Evolutionary conservation across 1,140 invertebrate genomes (phyloP), one percentile per base, ranked within the genome.

Genomic region (Pygmarrhopalites habei): DNA sequence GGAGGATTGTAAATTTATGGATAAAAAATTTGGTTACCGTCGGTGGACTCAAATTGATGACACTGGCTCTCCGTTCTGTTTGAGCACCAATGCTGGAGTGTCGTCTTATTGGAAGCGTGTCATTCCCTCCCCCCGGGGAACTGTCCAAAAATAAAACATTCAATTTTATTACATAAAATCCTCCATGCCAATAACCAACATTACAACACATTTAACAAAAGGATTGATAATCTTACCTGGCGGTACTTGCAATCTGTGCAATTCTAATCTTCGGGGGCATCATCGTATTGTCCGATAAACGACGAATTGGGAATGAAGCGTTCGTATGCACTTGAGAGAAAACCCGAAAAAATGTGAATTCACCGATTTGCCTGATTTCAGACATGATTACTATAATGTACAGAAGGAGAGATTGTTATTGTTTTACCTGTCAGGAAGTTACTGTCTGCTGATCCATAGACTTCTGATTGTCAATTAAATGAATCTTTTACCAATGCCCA

Each of bases 21-120:
- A 58, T 10, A 10, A 41, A n/a, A 7, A 43, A 43, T 41, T 10
- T 25, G 17, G 19, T 7, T 19, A 90, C 89, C 81, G 87, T 87
- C 65, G 89, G 88, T 62, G 89, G 89, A 60, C 89, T 91, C 43
- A 91, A 79, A 78, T 92, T 91, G 58, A 90, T 85, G 59, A 84
- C 87, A 1, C 88, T 91, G 64, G 86, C 86, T 46, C 88, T 85
- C 62, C 88, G 81, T 72, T 92, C 89, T n/a, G n/a, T n/a, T 72
- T 91, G 89, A 0, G 89, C 88, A 46, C 89, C 89, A 67, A 90
- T 91, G 74, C 88, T 91, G 19, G 90, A 92, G 75, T 94, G 90
- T 26, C 90, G 82, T 28, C 91, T 80, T 14, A 89, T 88, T 1
- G 89, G 90, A 26, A 92, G 77, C 0, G 87, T 86, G 0, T 78